phyloP scores from a whole-genome alignment of 2,888 invertebrate species.

The Lucinisca nassula region DNA sequence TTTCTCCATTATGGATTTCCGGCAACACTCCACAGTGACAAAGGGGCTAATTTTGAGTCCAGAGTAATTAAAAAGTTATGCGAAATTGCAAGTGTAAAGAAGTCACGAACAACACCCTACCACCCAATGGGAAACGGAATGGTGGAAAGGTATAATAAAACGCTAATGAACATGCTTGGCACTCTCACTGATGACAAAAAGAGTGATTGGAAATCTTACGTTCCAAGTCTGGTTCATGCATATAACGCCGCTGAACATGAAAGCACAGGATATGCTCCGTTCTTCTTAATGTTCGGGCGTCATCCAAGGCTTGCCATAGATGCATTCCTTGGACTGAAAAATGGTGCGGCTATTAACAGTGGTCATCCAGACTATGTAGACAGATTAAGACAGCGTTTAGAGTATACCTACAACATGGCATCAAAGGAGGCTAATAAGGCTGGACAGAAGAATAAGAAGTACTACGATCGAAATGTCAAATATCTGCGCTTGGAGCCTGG shows the following conservation, averaged over 20 bases:
- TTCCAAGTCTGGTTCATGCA: not conserved
- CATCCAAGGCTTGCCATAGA: slow-evolving; percentile 3
- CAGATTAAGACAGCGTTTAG: not conserved
- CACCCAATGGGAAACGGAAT: slow-evolving; percentile 10
- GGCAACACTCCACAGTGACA: not conserved
- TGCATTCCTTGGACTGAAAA: not conserved
- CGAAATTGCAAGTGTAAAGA: not conserved
- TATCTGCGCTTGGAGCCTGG: not conserved
- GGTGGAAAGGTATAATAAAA: not conserved
- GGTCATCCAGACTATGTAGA: not conserved
- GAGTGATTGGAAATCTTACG: slow-evolving; percentile 1
- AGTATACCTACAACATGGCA: not conserved
- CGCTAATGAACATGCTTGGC: not conserved
- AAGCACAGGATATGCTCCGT: not conserved
- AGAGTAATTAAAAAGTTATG: slow-evolving; percentile 35
- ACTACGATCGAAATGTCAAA: not conserved
- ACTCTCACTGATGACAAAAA: not conserved
- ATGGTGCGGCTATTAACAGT: not conserved
- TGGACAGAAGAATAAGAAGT: not conserved
- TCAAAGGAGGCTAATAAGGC: not conserved
- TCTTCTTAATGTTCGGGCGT: not conserved
- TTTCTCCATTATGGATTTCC: too few species aligned
- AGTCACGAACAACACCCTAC: not conserved
- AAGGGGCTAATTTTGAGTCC: slow-evolving; percentile 44
- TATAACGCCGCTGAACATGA: not conserved